Base-by-base conservation (phyloP, 64 coral and sea anemone genomes). In the Montipora efflorescens region DNA sequence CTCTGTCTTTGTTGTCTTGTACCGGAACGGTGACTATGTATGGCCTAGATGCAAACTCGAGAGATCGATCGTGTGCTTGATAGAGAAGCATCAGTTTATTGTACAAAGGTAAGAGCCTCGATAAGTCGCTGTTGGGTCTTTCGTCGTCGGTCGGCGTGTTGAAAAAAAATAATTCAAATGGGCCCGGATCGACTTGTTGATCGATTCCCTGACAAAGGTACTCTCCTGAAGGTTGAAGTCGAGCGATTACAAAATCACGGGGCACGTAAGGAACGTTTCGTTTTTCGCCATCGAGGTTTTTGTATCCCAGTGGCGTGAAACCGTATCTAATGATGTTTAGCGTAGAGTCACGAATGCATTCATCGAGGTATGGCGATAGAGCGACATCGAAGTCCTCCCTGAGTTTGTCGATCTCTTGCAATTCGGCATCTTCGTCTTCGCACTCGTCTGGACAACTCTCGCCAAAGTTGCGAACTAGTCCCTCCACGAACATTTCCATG, bases 231-330 rank as follows among this genome's bases (percentile, higher is more conserved):
- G 74, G 74, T 13, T 76, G 74, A 46, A 76, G 74, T 3, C 74
- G 74, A 0, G 11, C 74, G 5, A 76, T 9, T 2, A 76, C 44
- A 13, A 76, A 76, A 3, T 76, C 74, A 13, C 44, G 5, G 1
- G 74, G 74, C 4, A 76, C 74, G 36, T 76, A 76, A 1, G 74
- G 74, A 45, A 76, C 74, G 28, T 10, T 36, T 46, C 23, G 22
- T 45, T 28, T 4, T 6, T 1, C 25, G 5, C 0, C 36, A 0
- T 76, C 74, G 74, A 76, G 22, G 6, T 5, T 44, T 23, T 76
- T 76, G 74, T 76, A 76, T 10, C 74, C 74, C 11, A 76, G 28
- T 12, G 74, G 74, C 74, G 74, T 76, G 3, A 76, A 76, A 44
- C 74, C 74, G 25, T 76, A 76, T 12, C 74, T 43, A 0, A 76